Evolutionary conservation across 2,888 invertebrate species (phyloP), one percentile per base, ranked within the genome.

Genomic region (Pimpla rufipes): DNA sequence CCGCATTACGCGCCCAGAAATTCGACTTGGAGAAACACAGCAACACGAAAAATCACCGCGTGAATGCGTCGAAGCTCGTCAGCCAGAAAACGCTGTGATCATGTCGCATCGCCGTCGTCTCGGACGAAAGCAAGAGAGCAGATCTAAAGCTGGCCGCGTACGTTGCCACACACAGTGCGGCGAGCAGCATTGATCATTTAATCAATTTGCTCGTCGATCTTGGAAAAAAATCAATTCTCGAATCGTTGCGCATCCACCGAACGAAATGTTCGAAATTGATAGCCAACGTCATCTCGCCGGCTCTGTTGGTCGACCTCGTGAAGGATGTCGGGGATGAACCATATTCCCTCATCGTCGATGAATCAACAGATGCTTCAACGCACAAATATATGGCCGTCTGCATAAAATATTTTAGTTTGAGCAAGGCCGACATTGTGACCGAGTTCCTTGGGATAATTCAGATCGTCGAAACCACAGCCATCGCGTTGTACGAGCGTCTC

Each of bases 311-410:
- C 18, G 79, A 86, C 66, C 59, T 88, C 11, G 76, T 86, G 37
- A 23, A 79, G n/a, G 88, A 87, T 62, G 79, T 88, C 57, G 85
- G 85, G 16, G 23, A 81, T 16, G 29, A 74, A n/a, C 47, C 71
- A n/a, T 87, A 78, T 50, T 86, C 81, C 13, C 62, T 87, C 8
- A 87, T 88, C 42, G 13, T 87, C 16, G 87, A 87, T 75, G 87
- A 87, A 79, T 87, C 87, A 7, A 88, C 86, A n/a, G 87, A 87
- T 81, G 73, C 88, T 8, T 81, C 85, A 7, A 75, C 75, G 4
- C 40, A 62, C 8, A 87, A 88, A 66, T 87, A 86, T 73, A 77
- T 85, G 62, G 80, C 77, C 35, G n/a, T 84, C 40, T 81, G 85
- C 74, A 42, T 86, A 42, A 52, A 83, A 55, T 88, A 88, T 79